Evolutionary conservation across 2,888 invertebrate genomes (phyloP).

Genomic region (Parapristionchus giblindavisi): DNA sequence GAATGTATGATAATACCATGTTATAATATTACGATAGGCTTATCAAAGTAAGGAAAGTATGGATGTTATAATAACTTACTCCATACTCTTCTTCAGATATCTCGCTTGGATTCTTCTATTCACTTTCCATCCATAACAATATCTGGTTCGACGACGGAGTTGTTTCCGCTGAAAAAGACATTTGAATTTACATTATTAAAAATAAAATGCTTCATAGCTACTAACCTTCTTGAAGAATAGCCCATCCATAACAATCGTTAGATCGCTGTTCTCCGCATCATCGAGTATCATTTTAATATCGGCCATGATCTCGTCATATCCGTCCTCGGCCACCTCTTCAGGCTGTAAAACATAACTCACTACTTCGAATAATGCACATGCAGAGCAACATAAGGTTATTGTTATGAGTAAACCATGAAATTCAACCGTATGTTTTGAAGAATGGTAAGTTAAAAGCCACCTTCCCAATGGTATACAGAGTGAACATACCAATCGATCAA

Average conservation of each 20-base stretch:
- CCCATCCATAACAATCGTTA: not conserved
- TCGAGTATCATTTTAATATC: conserved; percentile 14
- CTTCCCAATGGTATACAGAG: too few relatives aligned
- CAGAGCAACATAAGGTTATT: too few relatives aligned
- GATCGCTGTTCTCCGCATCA: not conserved
- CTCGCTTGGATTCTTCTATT: conserved; percentile 16
- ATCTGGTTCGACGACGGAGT: not conserved
- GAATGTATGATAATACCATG: too few relatives aligned
- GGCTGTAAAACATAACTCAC: too few relatives aligned
- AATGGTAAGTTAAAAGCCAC: too few relatives aligned
- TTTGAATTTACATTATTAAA: too few relatives aligned
- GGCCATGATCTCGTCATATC: conserved; percentile 14
- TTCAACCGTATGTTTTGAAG: too few relatives aligned
- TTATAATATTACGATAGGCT: too few relatives aligned
- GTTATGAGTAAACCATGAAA: too few relatives aligned
- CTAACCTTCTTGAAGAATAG: conserved; percentile 13
- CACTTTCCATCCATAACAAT: conserved; percentile 20
- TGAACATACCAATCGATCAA: conserved; percentile 6
- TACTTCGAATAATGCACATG: too few relatives aligned
- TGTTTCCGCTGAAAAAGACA: conserved; percentile 4
- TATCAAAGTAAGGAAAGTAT: not conserved
- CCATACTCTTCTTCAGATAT: not conserved
- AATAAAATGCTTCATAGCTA: too few relatives aligned
- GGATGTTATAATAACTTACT: not conserved
- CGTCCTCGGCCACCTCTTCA: conserved; percentile 20